A percentile compares a stretch with the other conserved stretches of the same genome.
phyloP scores from a whole-genome alignment of 1,140 invertebrate species.

The Mercenaria mercenaria region DNA sequence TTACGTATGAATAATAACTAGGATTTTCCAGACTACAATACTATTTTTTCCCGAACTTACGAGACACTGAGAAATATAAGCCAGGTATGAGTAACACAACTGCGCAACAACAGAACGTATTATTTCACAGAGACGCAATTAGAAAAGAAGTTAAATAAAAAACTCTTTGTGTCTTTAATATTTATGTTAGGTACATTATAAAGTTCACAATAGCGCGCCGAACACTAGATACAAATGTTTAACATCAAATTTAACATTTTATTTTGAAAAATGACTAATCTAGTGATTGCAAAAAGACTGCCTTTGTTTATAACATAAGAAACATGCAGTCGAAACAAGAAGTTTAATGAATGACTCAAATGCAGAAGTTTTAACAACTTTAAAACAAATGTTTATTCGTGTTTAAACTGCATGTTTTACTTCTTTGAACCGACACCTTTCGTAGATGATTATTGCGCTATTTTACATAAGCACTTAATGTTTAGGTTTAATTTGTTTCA shows the following conservation, averaged over 20 bases:
- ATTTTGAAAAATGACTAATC: not conserved
- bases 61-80: no score
- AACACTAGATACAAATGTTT: not conserved
- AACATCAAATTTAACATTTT: slow-evolving; percentile 20
- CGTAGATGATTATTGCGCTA: not conserved
- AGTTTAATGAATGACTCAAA: not conserved
- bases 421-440: not conserved
- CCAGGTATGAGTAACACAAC: not conserved
- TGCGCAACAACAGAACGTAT: not conserved
- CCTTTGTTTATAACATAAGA: not conserved
- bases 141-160: not conserved
- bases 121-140: not conserved
- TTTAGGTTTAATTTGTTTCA: slow-evolving; percentile 1
- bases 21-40: no score
- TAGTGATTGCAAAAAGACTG: not conserved
- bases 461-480: not conserved
- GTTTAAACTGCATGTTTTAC: not conserved
- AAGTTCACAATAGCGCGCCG: not conserved
- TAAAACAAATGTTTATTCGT: slow-evolving; percentile 9
- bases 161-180: not conserved
- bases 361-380: not conserved
- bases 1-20: no score
- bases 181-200: not conserved
- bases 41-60: no score
- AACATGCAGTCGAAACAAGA: not conserved